Conservation (phyloP, 2,113 vertebrate genomes). For the Lophura nycthemera region DNA sequence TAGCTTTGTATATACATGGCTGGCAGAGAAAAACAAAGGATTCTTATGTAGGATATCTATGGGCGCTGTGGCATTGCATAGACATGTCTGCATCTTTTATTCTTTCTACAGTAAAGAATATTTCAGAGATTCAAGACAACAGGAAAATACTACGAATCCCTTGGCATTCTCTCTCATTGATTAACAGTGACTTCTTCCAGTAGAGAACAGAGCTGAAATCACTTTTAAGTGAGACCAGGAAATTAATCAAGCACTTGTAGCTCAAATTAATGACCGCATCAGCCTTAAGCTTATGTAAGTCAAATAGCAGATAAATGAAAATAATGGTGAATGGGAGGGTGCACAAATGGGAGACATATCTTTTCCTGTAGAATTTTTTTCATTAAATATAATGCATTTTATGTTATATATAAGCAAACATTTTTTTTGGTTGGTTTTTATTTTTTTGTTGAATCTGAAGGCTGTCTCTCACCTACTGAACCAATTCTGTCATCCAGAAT, state of each 20-base stretch:
- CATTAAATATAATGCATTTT: not conserved
- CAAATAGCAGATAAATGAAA: not conserved
- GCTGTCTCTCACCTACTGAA: constrained; percentile 10
- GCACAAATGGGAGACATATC: not conserved
- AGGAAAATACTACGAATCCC: not conserved
- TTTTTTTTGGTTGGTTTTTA: not conserved
- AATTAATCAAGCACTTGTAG: not conserved
- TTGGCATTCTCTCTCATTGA: not conserved
- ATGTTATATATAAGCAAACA: not conserved
- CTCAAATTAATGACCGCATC: not conserved
- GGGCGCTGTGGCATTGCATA: not conserved
- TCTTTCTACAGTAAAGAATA: not conserved
- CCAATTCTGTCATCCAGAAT: constrained; percentile 29
- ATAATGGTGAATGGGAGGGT: not conserved
- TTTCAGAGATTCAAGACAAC: not conserved
- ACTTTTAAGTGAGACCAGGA: not conserved
- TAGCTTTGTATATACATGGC: not conserved
- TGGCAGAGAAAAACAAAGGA: not conserved
- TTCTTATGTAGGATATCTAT: not conserved
- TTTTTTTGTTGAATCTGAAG: not conserved
- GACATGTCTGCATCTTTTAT: not conserved
- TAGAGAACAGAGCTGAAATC: not conserved
- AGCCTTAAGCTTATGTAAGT: not conserved
- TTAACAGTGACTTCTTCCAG: not conserved
- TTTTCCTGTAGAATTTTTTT: not conserved